Evolutionary conservation across 2,797 vertebrate genomes (phyloP), one percentile per base, ranked within the genome.

Genomic region (Bovichtus diacanthus): DNA sequence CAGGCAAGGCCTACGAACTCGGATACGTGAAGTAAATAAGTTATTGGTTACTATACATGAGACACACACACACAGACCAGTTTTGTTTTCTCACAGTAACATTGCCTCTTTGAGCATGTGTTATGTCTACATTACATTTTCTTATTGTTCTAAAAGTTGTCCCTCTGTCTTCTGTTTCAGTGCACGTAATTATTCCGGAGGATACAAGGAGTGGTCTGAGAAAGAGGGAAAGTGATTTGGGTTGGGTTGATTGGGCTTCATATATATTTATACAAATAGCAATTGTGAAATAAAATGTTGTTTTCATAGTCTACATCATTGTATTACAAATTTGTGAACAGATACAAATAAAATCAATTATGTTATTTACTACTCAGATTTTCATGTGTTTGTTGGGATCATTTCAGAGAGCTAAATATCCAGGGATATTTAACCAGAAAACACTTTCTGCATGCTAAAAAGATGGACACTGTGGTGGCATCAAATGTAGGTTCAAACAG

Each of bases 11-110:
- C 34, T 47, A 4, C 3, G 4, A 75, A 18, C 86, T 95, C 0
- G 96, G 96, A 66, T 96, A 93, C 25, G 34, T 70, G 25, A 95
- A 93, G 96, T 97, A 95, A 83, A 82, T 77, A 55, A 31, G 3
- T 70, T 41, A 19, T 50, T 56, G 9, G 27, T 59, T 66, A 31
- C 55, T 2, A 9, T 47, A 27, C 4, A 75, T 54, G 39, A 21
- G 9, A 69, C 38, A 34, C 19, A 53, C 10, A 1, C 12, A 67
- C 10, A 13, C 31, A n/a, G 12, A 15, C 7, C 13, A 19, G 6
- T 18, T 10, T 43, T 44, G 36, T 77, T 27, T 59, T n/a, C 46
- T 59, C n/a, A 62, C 1, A 18, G 9, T 51, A 50, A 49, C 23
- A 11, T 15, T 9, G 10, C 25, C 0, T 46, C 1, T 31, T 1